Percentiles rank a stretch among this genome's conserved stretches.
phyloP scores from a whole-genome alignment of 2,888 invertebrate genomes.

The Elaeidobius kamerunicus region DNA sequence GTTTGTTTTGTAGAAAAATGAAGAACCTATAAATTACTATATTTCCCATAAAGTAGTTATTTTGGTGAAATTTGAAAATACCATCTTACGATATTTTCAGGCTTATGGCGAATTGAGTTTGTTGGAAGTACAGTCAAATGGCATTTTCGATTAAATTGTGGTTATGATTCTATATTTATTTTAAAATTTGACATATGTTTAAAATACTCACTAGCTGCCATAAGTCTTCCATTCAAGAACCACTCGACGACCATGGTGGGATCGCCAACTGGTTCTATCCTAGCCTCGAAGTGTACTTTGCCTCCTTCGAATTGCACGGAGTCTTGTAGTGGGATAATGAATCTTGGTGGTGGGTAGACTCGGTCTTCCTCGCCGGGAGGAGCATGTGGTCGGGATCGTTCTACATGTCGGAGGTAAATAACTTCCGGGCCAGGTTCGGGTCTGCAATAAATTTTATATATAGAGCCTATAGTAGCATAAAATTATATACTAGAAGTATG shows the following conservation, averaged over 20 bases:
- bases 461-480: not conserved
- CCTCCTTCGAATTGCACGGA: constrained; percentile 84
- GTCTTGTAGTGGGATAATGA: constrained; percentile 84
- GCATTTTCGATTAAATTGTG: too few relatives aligned
- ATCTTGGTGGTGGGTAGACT: constrained; percentile 86
- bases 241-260: constrained; percentile 96
- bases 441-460: constrained; percentile 50
- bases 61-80: too few relatives aligned
- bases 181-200: constrained; percentile 5
- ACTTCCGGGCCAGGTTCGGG: constrained; percentile 90
- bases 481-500: not conserved
- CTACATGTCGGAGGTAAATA: constrained; percentile 88
- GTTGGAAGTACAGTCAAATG: too few relatives aligned
- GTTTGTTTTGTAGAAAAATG: too few relatives aligned
- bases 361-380: constrained; percentile 82
- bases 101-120: too few relatives aligned
- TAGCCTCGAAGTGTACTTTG: constrained; percentile 94
- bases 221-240: constrained; percentile 87
- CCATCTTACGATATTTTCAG: too few relatives aligned
- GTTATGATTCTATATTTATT: too few relatives aligned
- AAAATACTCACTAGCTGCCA: constrained; percentile 84
- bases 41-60: too few relatives aligned
- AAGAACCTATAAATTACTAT: too few relatives aligned
- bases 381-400: constrained; percentile 79
- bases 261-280: constrained; percentile 95